These are phyloP conservation scores for Bucorvus abyssinicus DNA, from an alignment of 2,797 vertebrate species.

Conservation along the genomic window DNA sequence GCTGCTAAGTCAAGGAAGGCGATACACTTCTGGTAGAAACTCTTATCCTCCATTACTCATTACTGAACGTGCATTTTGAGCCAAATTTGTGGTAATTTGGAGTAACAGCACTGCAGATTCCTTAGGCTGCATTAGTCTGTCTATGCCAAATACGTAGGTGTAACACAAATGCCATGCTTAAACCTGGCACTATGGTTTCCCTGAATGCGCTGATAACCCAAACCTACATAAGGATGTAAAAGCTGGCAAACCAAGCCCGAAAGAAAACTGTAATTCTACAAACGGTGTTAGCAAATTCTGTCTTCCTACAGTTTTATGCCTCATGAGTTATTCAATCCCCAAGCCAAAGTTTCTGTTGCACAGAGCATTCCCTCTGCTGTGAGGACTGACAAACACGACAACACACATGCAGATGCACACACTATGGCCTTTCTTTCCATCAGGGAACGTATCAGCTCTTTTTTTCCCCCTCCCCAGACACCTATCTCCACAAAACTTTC, in stretches of 20 bases:
- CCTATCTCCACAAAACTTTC: slow-evolving; percentile 55
- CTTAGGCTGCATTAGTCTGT: neutral
- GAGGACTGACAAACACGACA: neutral
- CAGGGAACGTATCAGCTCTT: neutral
- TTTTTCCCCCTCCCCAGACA: neutral
- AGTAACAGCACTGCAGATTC: neutral
- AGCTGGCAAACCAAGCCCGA: neutral
- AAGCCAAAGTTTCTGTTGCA: neutral
- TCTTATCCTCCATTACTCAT: neutral
- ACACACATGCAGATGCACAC: neutral
- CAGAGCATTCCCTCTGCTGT: neutral
- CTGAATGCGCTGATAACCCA: neutral
- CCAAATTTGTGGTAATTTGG: neutral
- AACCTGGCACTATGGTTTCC: neutral
- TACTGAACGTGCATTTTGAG: neutral
- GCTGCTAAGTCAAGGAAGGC: neutral
- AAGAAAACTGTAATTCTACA: neutral
- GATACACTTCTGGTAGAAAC: neutral
- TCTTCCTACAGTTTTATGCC: neutral
- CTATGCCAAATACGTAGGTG: neutral
- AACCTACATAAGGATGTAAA: neutral
- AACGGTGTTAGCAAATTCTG: neutral
- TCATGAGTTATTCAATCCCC: neutral
- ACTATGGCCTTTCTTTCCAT: neutral
- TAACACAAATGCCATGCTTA: neutral